Conservation (phyloP, 2,797 vertebrate genomes). For the Enteromius mattozi region DNA sequence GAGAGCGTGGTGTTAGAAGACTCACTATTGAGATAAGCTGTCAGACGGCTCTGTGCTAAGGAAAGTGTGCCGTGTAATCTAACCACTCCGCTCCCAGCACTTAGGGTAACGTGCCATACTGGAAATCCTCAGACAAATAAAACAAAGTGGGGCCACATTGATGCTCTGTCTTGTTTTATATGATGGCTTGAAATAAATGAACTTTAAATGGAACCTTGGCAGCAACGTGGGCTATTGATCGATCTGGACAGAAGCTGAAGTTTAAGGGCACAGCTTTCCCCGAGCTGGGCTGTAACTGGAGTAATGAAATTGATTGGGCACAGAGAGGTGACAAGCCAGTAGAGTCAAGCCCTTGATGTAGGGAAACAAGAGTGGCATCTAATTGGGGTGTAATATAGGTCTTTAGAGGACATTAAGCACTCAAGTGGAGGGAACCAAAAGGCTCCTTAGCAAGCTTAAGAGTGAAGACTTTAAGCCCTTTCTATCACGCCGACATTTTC, state of each 20-base stretch:
- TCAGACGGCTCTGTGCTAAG: slow-evolving; percentile 26
- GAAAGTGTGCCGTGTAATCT: slow-evolving; percentile 27
- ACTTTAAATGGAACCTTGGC: slow-evolving; percentile 90
- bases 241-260: slow-evolving; percentile 84
- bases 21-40: slow-evolving; percentile 9
- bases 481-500: slow-evolving; percentile 13
- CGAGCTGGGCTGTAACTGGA: slow-evolving; percentile 84
- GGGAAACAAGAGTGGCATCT: slow-evolving; percentile 89
- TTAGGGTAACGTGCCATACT: slow-evolving; percentile 72
- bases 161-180: slow-evolving; percentile 89
- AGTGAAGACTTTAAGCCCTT: slow-evolving; percentile 38
- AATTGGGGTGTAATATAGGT: slow-evolving; percentile 89
- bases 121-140: slow-evolving; percentile 86
- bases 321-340: slow-evolving; percentile 86
- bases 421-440: slow-evolving; percentile 73
- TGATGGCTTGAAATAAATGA: slow-evolving; percentile 88
- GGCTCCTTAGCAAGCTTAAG: slow-evolving; percentile 70
- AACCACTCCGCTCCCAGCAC: slow-evolving; percentile 43
- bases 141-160: slow-evolving; percentile 84
- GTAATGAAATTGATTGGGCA: slow-evolving; percentile 91
- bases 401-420: slow-evolving; percentile 89
- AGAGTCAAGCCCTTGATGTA: slow-evolving; percentile 89
- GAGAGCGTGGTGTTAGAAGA: slow-evolving; percentile 9
- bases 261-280: slow-evolving; percentile 86
- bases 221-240: slow-evolving; percentile 84